Conservation (phyloP, 1,140 invertebrate species). For the Drosophila melanica region DNA sequence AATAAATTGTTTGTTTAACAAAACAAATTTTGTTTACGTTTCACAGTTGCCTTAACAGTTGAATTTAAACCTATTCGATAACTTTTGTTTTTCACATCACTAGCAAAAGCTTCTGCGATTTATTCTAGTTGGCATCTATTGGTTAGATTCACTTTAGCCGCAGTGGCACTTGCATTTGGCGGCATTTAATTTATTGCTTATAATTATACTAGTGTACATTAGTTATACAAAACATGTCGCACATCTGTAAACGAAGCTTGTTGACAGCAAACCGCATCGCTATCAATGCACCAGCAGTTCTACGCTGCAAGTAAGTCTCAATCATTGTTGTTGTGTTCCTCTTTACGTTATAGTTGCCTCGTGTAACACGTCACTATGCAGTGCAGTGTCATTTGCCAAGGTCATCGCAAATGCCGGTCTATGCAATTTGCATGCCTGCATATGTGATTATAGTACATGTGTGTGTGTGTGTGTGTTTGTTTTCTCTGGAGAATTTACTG, state of each 20-base stretch:
- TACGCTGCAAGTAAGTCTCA: constrained; percentile 65
- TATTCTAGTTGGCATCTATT: constrained; percentile 21
- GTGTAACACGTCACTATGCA: constrained; percentile 59
- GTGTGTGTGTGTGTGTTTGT: constrained; percentile 32
- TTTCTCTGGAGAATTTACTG: constrained; percentile 37
- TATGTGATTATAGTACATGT: constrained; percentile 32
- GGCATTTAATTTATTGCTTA: constrained; percentile 47
- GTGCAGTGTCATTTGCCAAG: constrained; percentile 74
- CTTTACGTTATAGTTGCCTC: constrained; percentile 12
- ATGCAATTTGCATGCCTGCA: neutral
- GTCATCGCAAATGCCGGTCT: constrained; percentile 70
- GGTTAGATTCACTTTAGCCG: constrained; percentile 33
- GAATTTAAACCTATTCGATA: neutral
- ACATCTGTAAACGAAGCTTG: constrained; percentile 64
- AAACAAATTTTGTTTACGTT: neutral
- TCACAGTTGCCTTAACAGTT: constrained; percentile 12
- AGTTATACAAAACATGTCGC: constrained; percentile 56
- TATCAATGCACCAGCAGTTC: constrained; percentile 46
- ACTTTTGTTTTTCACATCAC: constrained; percentile 3
- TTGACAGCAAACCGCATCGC: constrained; percentile 57
- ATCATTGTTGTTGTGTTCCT: constrained; percentile 3
- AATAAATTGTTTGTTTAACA: no score
- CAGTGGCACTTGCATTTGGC: constrained; percentile 26
- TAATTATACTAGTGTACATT: constrained; percentile 27
- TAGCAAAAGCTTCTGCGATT: constrained; percentile 16